Percentiles rank a stretch among this genome's conserved stretches.
Conservation (phyloP, 2,797 vertebrate species). For the Lagorchestes hirsutus region DNA sequence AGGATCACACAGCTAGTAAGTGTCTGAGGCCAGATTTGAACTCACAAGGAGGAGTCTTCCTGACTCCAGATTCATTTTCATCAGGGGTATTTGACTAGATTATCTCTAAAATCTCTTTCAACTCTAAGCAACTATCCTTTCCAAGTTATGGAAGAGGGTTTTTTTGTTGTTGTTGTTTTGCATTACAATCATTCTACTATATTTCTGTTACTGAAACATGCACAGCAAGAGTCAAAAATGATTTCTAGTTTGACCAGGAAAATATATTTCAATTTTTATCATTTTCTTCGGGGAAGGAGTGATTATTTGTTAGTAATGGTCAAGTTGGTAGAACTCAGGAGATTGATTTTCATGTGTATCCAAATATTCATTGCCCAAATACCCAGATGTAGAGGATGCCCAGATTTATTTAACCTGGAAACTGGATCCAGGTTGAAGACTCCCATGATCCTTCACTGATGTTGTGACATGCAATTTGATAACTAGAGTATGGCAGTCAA, state of each 20-base stretch:
- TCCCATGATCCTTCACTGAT: neutral
- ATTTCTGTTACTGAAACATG: neutral
- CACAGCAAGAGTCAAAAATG: neutral
- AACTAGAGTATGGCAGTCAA: fast-evolving
- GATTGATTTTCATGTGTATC: neutral
- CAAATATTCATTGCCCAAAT: neutral
- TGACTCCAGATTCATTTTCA: neutral
- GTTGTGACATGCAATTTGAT: no score
- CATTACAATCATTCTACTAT: neutral
- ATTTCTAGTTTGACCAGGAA: neutral
- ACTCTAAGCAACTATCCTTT: neutral
- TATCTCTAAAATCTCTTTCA: neutral
- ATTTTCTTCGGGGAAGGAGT: neutral
- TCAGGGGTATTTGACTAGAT: neutral
- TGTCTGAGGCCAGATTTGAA: neutral
- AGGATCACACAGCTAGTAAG: neutral
- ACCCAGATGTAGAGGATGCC: neutral
- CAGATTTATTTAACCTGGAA: neutral
- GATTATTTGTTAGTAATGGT: neutral
- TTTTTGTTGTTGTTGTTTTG: neutral
- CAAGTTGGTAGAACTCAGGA: neutral
- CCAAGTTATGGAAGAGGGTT: neutral
- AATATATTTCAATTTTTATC: neutral
- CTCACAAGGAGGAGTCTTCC: neutral
- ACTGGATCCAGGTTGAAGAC: fast-evolving